phyloP scores from a whole-genome alignment of 2,888 invertebrate species.

The Smittia sp. region DNA sequence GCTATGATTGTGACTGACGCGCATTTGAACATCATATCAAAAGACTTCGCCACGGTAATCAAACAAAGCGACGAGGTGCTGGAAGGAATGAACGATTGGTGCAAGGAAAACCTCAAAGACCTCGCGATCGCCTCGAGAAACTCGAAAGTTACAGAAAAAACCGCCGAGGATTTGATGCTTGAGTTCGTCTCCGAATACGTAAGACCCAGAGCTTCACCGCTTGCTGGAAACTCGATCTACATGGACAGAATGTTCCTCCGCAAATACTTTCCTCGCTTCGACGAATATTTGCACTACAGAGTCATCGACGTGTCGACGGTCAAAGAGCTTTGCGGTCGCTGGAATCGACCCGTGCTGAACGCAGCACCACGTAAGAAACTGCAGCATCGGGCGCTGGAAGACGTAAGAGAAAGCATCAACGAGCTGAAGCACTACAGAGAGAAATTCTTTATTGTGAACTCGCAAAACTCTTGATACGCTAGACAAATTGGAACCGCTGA shows the following conservation, averaged over 20 bases:
- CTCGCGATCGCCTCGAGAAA: not conserved
- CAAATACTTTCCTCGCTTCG: constrained; percentile 77
- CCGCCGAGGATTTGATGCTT: constrained; percentile 71
- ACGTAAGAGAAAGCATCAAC: constrained; percentile 80
- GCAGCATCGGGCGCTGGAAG: constrained; percentile 73
- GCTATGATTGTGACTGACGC: constrained; percentile 85
- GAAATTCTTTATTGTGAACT: not conserved
- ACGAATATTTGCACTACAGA: constrained; percentile 82
- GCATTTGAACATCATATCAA: constrained; percentile 70
- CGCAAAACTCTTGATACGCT: not conserved
- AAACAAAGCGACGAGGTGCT: constrained; percentile 72
- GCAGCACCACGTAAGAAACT: constrained; percentile 62
- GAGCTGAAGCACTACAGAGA: constrained; percentile 79
- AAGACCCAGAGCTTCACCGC: constrained; percentile 62
- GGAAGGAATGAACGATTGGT: constrained; percentile 81
- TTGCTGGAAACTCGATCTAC: constrained; percentile 86
- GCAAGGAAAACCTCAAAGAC: constrained; percentile 54
- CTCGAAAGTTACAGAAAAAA: constrained; percentile 56
- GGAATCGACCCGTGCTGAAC: constrained; percentile 65
- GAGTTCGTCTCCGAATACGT: constrained; percentile 62
- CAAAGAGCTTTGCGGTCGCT: constrained; percentile 77
- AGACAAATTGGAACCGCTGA: not conserved
- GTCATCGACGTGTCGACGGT: constrained; percentile 89
- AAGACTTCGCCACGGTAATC: constrained; percentile 67
- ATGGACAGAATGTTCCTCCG: constrained; percentile 79